Evolutionary conservation across 2,113 vertebrate genomes (phyloP), one percentile per base, ranked within the genome.

Genomic region (Centropus unirufus): DNA sequence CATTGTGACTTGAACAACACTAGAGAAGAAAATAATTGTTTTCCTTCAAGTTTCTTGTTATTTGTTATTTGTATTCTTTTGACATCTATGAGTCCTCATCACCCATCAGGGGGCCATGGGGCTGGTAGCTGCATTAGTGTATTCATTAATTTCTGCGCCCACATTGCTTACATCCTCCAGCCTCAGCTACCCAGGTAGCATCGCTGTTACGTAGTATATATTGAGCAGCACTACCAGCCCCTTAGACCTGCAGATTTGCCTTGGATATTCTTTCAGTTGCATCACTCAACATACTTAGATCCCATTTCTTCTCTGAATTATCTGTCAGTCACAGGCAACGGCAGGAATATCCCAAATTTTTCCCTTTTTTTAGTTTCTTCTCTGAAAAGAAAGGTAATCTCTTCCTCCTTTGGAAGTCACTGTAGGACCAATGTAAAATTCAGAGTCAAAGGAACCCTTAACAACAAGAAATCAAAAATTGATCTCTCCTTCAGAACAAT

Each of bases 241-340:
- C 70, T 89, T 78, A 82, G 54, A 20, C 40, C 18, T 75, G 39
- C 58, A 47, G 40, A 64, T 87, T 85, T 91, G 36, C 74, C 74
- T 58, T 80, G 30, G n/a, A 20, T 93, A 66, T 57, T 90, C 86
- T 86, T 94, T 83, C 58, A 42, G 26, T 85, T 85, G 21, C 21
- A 61, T 93, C 62, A 85, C 10, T 84, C 72, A 73, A 24, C 47
- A 51, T 80, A 39, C 46, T 74, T 66, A 30, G 6, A 34, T 89
- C 87, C 47, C 44, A 57, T 83, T 78, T 32, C 34, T 90, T 92
- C 85, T 78, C 19, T 87, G 81, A 93, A 86, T 77, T 86, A 32
- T 70, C 66, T 90, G 68, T 88, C 75, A 80, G 13, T 85, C 59
- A 74, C 32, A 74, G 42, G 22, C 27, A 90, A n/a, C 24, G 57